Evolutionary conservation across 2,797 vertebrate species (phyloP).

Genomic region (Spinus pinus): DNA sequence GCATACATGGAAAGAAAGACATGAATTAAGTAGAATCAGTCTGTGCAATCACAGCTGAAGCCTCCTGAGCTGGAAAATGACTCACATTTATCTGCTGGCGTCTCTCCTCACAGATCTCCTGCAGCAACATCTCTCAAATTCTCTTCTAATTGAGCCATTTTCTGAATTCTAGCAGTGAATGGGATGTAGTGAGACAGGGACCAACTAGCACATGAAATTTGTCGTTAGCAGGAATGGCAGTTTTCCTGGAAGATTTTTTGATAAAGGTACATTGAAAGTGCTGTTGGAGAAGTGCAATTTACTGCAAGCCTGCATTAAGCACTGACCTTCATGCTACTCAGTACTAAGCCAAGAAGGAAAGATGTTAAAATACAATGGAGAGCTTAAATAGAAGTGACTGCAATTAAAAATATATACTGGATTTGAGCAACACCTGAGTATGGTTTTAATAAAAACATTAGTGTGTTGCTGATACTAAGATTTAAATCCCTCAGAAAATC

Average conservation of each 20-base stretch:
- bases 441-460: background rate
- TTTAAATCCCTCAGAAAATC: background rate
- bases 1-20: background rate
- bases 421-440: background rate
- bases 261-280: background rate
- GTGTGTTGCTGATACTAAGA: background rate
- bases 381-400: background rate
- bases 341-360: background rate
- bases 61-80: conserved; percentile 40
- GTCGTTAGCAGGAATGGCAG: background rate
- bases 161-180: conserved; percentile 7
- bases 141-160: conserved; percentile 47
- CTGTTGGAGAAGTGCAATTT: conserved; percentile 1
- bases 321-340: background rate
- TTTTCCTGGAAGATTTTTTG: conserved; percentile 31
- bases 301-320: background rate
- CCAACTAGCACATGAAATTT: background rate
- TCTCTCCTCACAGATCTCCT: background rate
- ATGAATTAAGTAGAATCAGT: conserved; percentile 40
- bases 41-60: background rate
- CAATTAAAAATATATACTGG: conserved; percentile 2
- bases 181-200: background rate
- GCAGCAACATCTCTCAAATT: conserved; percentile 16
- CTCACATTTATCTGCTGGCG: conserved; percentile 23
- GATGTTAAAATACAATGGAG: background rate